Evolutionary conservation across 2,113 vertebrate species (phyloP).

Genomic region (Tragelaphus strepsiceros): DNA sequence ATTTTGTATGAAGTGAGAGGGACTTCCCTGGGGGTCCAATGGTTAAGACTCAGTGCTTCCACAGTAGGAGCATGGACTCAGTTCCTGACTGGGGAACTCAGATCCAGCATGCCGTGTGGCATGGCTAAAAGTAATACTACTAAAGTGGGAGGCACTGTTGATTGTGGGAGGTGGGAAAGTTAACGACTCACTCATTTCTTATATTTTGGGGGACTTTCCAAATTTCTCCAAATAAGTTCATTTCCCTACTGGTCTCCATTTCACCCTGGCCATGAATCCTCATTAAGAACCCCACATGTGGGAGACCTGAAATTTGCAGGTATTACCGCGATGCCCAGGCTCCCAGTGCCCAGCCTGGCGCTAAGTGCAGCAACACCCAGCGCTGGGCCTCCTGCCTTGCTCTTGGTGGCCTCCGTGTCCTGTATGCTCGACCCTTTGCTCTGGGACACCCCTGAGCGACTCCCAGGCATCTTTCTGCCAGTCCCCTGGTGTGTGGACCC

Average conservation of each 20-base stretch:
- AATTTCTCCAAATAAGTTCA: neutral
- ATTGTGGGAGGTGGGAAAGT: neutral
- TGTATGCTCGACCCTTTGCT: neutral
- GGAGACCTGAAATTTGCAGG: neutral
- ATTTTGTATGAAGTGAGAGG: neutral
- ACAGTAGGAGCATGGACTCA: neutral
- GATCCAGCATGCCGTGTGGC: neutral
- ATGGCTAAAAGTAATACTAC: neutral
- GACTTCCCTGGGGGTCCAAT: neutral
- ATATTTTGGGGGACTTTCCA: neutral
- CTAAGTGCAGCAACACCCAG: too few relatives aligned
- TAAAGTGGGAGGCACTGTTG: neutral
- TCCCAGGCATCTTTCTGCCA: fast-evolving
- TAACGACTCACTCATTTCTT: neutral
- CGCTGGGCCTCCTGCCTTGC: fast-evolving
- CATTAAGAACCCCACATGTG: neutral
- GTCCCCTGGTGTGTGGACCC: fast-evolving
- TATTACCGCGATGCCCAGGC: fast-evolving
- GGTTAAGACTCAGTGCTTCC: neutral
- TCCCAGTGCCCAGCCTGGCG: neutral
- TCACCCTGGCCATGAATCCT: neutral
- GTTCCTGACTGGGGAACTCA: neutral
- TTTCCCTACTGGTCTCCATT: neutral
- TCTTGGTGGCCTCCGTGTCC: neutral
- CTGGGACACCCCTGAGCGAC: neutral